phyloP scores from a whole-genome alignment of 92 coral and sea anemone genomes.

The Porites lobata region DNA sequence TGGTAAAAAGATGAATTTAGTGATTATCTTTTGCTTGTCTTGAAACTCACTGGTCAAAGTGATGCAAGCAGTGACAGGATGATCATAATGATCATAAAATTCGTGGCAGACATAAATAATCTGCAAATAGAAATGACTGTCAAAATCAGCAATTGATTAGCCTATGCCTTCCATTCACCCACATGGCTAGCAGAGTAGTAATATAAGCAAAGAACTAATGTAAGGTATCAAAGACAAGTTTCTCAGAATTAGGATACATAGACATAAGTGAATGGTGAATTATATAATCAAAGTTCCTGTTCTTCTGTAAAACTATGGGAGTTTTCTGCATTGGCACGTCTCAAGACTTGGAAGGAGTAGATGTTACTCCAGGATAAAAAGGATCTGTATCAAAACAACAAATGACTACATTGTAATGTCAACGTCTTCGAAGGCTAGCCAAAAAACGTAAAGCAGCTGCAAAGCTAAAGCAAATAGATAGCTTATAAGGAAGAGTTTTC shows the following conservation, averaged over 20 bases:
- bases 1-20: neutral
- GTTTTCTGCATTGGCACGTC: constrained; percentile 8
- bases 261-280: constrained; percentile 5
- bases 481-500: neutral
- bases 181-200: constrained; percentile 6
- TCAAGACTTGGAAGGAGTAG: constrained; percentile 6
- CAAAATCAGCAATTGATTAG: neutral
- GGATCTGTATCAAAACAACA: constrained; percentile 1
- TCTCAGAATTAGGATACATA: neutral
- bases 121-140: constrained; percentile 1
- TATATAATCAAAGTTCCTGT: neutral
- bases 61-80: too few relatives aligned
- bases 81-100: too few relatives aligned
- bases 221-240: neutral
- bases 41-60: too few relatives aligned
- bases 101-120: too few relatives aligned
- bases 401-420: neutral
- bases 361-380: constrained; percentile 9
- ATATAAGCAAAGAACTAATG: neutral
- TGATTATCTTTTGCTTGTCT: too few relatives aligned
- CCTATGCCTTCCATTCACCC: constrained; percentile 9
- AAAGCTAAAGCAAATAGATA: constrained; percentile 5
- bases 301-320: constrained; percentile 30
- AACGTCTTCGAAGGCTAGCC: neutral
- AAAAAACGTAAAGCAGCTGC: neutral